Evolutionary conservation across 1,140 invertebrate genomes (phyloP).

Genomic region (Mylabris phalerata): DNA sequence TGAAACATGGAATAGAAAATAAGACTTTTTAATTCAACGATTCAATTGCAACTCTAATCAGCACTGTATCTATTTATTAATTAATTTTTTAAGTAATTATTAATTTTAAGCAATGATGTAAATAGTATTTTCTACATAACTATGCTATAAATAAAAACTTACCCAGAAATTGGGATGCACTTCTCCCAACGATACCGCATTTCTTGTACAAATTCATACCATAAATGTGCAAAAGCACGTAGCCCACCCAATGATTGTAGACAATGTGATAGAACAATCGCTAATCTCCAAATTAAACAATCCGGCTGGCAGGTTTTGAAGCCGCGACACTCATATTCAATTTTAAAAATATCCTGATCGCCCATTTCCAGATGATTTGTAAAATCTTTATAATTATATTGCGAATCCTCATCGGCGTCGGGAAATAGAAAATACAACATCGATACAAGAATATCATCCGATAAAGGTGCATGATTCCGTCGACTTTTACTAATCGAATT

Average conservation of each 20-base stretch:
- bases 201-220: conserved; percentile 88
- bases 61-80: too few species aligned
- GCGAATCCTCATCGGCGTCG: conserved; percentile 64
- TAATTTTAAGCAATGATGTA: too few species aligned
- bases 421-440: conserved; percentile 85
- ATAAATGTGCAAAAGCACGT: conserved; percentile 76
- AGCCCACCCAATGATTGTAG: conserved; percentile 71
- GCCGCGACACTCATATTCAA: conserved; percentile 38
- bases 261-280: conserved; percentile 74
- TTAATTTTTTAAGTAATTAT: too few species aligned
- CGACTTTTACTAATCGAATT: conserved; percentile 43
- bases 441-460: conserved; percentile 64
- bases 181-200: conserved; percentile 86
- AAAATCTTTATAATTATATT: conserved; percentile 39
- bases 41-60: too few species aligned
- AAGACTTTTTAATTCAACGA: too few species aligned
- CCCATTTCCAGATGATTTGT: conserved; percentile 2
- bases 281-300: conserved; percentile 75
- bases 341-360: background rate
- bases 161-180: conserved; percentile 73
- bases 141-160: conserved; percentile 45
- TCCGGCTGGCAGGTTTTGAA: conserved; percentile 72
- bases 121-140: too few species aligned
- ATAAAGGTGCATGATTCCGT: conserved; percentile 61
- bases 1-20: too few species aligned